Evolutionary conservation across 2,888 invertebrate genomes (phyloP).

Genomic region (Lysandra coridon): DNA sequence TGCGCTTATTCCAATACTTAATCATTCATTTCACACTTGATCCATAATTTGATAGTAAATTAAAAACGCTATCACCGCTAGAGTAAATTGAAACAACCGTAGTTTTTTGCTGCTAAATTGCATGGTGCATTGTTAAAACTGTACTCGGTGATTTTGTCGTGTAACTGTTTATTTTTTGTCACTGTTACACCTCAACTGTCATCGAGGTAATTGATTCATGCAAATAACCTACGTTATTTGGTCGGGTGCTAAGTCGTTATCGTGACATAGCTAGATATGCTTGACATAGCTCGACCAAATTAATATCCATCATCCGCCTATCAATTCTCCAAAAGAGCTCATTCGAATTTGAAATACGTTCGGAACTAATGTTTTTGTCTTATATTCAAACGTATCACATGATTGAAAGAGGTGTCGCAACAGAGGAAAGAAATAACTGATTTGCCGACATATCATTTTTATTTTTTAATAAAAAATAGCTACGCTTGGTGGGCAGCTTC

Average conservation of each 20-base stretch:
- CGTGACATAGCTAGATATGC: neutral
- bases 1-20: neutral
- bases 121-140: conserved; percentile 5
- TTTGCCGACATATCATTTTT: too few relatives aligned
- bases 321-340: too few relatives aligned
- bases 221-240: neutral
- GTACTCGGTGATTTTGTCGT: neutral
- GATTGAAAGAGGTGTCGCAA: too few relatives aligned
- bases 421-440: too few relatives aligned
- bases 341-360: too few relatives aligned
- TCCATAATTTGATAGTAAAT: neutral
- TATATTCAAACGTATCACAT: too few relatives aligned
- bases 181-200: neutral
- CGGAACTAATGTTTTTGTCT: too few relatives aligned
- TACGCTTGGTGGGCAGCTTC: too few relatives aligned
- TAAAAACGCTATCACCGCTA: neutral
- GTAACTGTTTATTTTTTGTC: neutral
- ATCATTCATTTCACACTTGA: neutral
- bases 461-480: too few relatives aligned
- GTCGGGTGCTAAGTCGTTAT: neutral
- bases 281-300: too few relatives aligned
- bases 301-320: too few relatives aligned
- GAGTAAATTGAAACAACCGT: neutral
- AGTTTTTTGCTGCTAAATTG: neutral
- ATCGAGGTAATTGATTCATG: neutral